Conservation (phyloP, 1,140 invertebrate species). For the Drosophila nikananu region DNA sequence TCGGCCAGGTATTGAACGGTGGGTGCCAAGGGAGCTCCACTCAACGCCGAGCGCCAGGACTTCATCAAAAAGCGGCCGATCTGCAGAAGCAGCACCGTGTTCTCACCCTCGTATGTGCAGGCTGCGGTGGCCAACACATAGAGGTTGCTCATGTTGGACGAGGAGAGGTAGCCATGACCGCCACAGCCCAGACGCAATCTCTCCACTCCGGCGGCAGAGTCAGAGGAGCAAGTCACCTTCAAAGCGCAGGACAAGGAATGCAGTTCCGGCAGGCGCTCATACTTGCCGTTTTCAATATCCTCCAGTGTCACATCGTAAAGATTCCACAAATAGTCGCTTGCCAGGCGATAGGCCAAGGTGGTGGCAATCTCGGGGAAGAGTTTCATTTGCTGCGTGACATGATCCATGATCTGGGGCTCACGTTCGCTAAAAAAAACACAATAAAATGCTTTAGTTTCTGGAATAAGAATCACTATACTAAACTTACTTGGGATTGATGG, state of each 20-base stretch:
- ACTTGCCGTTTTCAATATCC: constrained; percentile 91
- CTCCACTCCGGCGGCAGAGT: constrained; percentile 91
- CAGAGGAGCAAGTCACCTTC: constrained; percentile 93
- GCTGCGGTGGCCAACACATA: constrained; percentile 92
- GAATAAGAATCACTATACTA: background rate
- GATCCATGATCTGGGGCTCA: constrained; percentile 96
- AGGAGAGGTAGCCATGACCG: constrained; percentile 96
- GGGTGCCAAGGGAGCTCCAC: constrained; percentile 87
- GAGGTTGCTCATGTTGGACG: constrained; percentile 92
- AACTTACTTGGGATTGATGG: constrained; percentile 91
- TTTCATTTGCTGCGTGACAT: constrained; percentile 97
- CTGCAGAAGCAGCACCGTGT: constrained; percentile 96
- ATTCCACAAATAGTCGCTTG: constrained; percentile 91
- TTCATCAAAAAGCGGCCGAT: too few species aligned
- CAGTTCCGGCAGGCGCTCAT: constrained; percentile 92
- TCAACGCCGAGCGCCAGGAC: too few species aligned
- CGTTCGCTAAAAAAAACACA: constrained; percentile 85
- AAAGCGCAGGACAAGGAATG: constrained; percentile 95
- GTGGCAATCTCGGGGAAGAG: constrained; percentile 94
- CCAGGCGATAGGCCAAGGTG: constrained; percentile 90
- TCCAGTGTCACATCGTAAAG: constrained; percentile 92
- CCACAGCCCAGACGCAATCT: constrained; percentile 94
- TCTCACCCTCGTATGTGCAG: constrained; percentile 98
- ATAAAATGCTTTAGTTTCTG: background rate
- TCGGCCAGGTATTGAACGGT: constrained; percentile 89